Conservation (phyloP, 2,113 vertebrate genomes). For the Burhinus bistriatus region DNA sequence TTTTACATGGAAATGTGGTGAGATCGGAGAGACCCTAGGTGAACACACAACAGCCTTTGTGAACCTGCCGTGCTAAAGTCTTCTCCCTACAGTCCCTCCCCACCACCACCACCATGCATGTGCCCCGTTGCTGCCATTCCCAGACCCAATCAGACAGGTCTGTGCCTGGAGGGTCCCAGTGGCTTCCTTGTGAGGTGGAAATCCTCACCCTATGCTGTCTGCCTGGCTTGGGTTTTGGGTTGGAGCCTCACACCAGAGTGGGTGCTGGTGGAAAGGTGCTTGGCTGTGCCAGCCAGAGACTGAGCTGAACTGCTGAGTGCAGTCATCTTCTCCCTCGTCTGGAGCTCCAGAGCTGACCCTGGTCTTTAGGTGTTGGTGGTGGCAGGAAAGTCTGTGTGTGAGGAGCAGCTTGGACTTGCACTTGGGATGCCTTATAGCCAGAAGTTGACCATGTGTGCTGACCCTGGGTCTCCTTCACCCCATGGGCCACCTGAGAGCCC, state of each 20-base stretch:
- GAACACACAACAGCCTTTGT: neutral
- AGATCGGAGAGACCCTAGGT: neutral
- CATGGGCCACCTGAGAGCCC: neutral
- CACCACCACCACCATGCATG: neutral
- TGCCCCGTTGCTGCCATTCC: rapidly evolving
- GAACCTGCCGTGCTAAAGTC: neutral
- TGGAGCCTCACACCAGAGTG: neutral
- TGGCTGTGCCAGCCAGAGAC: neutral
- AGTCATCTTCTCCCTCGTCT: neutral
- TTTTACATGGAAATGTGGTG: neutral
- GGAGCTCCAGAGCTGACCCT: neutral
- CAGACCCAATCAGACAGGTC: neutral
- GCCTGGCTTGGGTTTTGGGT: neutral
- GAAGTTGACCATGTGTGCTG: neutral
- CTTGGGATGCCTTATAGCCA: neutral
- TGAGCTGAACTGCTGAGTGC: neutral
- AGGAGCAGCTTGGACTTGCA: neutral
- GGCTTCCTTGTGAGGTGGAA: neutral
- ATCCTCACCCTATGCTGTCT: neutral
- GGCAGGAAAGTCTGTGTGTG: neutral
- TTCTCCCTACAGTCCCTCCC: neutral
- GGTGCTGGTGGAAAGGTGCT: neutral
- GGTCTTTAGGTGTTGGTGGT: neutral
- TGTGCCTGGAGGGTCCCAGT: neutral
- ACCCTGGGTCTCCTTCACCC: neutral